A percentile compares a stretch with the other conserved stretches of the same genome.
Conservation (phyloP, 2,797 vertebrate genomes). For the Xerus rutilus region DNA sequence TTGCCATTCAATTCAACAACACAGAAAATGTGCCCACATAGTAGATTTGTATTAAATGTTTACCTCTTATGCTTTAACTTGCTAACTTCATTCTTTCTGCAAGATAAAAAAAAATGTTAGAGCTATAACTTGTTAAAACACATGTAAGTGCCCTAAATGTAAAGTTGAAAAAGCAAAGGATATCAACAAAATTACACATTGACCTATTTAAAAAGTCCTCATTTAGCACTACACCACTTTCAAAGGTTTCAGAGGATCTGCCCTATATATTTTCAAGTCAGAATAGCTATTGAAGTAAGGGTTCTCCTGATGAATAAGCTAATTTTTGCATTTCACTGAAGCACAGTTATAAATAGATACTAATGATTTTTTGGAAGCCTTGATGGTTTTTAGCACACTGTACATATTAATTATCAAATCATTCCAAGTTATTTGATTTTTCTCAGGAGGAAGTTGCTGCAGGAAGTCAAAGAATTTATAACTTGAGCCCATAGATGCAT, state of each 20-base stretch:
- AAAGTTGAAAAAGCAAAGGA: neutral
- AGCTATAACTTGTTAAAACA: neutral
- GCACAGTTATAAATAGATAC: constrained; percentile 77
- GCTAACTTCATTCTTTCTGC: neutral
- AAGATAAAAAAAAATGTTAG: neutral
- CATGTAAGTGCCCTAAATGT: neutral
- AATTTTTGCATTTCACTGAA: constrained; percentile 71
- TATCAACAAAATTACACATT: constrained; percentile 44
- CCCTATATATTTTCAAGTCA: constrained; percentile 75
- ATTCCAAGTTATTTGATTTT: constrained; percentile 69
- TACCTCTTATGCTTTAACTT: neutral
- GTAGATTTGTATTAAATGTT: neutral
- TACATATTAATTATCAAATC: constrained; percentile 80
- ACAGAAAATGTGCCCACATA: neutral
- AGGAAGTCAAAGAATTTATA: constrained; percentile 63
- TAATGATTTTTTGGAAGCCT: constrained; percentile 77
- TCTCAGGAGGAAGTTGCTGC: constrained; percentile 52
- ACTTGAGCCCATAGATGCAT: neutral
- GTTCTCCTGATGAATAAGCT: constrained; percentile 68
- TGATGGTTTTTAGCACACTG: constrained; percentile 66
- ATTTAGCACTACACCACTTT: constrained; percentile 44
- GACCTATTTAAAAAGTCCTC: constrained; percentile 63
- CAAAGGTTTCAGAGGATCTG: constrained; percentile 68
- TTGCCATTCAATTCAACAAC: neutral
- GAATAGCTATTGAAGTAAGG: constrained; percentile 45